These are phyloP conservation scores for Paratrypauchen microcephalus DNA, from an alignment of 2,797 vertebrate species.

Conservation along the genomic window DNA sequence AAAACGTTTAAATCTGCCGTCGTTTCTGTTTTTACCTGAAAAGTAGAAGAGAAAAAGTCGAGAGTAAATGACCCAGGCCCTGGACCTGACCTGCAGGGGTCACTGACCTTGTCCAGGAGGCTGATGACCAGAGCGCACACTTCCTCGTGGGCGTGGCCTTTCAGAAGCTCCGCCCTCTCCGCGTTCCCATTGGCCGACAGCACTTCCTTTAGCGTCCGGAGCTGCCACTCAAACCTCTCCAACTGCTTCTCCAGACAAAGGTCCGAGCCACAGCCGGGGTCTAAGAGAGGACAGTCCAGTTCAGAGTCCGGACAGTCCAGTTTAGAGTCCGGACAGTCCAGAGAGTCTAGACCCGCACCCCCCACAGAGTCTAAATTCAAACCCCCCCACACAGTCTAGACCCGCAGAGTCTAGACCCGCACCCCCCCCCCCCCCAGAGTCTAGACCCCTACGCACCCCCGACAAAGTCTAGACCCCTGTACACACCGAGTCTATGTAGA, in stretches of 20 bases:
- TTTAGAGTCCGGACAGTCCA: no score
- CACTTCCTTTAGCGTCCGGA: slow-evolving; percentile 51
- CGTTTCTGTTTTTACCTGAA: slow-evolving; percentile 80
- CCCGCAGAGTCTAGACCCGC: no score
- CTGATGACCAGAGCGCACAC: slow-evolving; percentile 65
- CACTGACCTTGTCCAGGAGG: slow-evolving; percentile 69
- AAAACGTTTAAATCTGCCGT: slow-evolving; percentile 71
- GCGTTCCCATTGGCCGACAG: slow-evolving; percentile 54
- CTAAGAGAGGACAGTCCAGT: neutral
- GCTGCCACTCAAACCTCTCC: slow-evolving; percentile 69
- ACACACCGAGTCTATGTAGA: no score
- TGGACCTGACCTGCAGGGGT: neutral
- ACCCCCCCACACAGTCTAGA: no score
- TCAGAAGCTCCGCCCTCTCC: slow-evolving; percentile 65
- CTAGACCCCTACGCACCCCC: no score
- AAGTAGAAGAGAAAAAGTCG: neutral
- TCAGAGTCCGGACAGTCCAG: no score
- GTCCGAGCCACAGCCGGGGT: slow-evolving; percentile 41
- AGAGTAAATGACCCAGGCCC: neutral
- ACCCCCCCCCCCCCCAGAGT: no score
- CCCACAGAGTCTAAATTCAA: no score
- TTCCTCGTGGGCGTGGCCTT: slow-evolving; percentile 61
- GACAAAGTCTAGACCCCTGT: no score
- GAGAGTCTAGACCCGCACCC: no score
- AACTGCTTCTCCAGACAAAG: slow-evolving; percentile 66